Percentiles rank a stretch among this genome's conserved stretches.
Evolutionary conservation across 2,797 vertebrate species (phyloP).

Genomic region (Hyperoplus lanceolatus): DNA sequence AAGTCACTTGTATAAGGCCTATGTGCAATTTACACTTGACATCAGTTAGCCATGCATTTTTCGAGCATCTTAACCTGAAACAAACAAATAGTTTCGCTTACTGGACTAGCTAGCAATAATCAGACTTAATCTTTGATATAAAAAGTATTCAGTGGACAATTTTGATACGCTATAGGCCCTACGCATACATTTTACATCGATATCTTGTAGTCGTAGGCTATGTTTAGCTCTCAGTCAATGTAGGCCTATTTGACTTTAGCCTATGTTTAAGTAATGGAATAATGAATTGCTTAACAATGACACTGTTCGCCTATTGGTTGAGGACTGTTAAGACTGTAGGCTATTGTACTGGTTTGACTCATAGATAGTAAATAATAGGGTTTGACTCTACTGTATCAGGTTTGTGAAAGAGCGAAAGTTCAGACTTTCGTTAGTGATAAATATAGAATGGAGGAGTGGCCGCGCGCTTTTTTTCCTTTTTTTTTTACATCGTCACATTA

Average conservation of each 20-base stretch:
- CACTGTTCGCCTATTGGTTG: too few species aligned
- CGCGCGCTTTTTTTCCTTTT: slow-evolving; percentile 35
- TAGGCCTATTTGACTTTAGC: background rate
- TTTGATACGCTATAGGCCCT: background rate
- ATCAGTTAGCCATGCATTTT: background rate
- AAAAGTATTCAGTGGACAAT: background rate
- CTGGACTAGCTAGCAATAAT: background rate
- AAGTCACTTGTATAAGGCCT: background rate
- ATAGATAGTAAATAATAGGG: too few species aligned
- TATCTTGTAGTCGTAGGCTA: too few species aligned
- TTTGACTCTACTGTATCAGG: background rate
- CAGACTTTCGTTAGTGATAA: slow-evolving; percentile 63
- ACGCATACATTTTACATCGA: too few species aligned
- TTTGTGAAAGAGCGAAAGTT: slow-evolving; percentile 40
- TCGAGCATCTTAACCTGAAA: background rate
- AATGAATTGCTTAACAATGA: background rate
- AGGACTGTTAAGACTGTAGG: too few species aligned
- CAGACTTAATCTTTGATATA: background rate
- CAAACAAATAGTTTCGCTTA: background rate
- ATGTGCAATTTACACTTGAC: background rate
- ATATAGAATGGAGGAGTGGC: slow-evolving; percentile 79
- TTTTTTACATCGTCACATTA: slow-evolving; percentile 50
- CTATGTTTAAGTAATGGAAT: background rate
- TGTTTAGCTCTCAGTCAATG: background rate
- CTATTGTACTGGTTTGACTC: background rate